Evolutionary conservation across 2,888 invertebrate species (phyloP), one percentile per base, ranked within the genome.

Genomic region (Apodemia hepburni): DNA sequence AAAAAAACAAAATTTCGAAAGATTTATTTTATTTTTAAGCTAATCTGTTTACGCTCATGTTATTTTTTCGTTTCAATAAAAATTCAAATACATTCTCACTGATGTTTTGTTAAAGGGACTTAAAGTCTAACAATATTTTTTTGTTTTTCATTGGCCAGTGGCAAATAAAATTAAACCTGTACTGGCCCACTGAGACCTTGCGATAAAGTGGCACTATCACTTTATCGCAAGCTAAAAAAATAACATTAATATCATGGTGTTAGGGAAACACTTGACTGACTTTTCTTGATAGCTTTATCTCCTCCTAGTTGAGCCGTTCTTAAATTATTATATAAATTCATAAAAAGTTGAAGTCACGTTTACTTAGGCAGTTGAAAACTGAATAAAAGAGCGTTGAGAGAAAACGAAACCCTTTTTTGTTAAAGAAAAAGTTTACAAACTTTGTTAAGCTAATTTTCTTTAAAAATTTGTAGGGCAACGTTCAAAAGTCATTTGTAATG

Each of bases 341-440:
- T 12, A 54, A 54, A 54, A 54, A 54, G 54, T 54, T 27, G 15
- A 54, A 29, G 15, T 54, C 54, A 54, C 27, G 11, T 54, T 54
- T 27, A 15, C 54, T 54, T 54, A 27, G 6, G 12, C 27, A 54
- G 45, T 62, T 29, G 42, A 58, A 58, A 33, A 45, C 57, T 45
- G 54, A 45, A 17, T 45, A 29, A 15, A 35, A 33, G 58, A n/a
- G 18, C 45, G 58, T 12, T 60, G 58, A 72, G 70, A 75, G 78
- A 77, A 74, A 79, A 79, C 65, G 67, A 68, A 67, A 51, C 67
- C 66, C 65, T 68, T 66, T 59, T 54, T 61, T 65, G 49, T 61
- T 64, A 59, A 62, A 64, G 64, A 51, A 62, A 63, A 67, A 66
- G 60, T 65, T 62, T 18, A 51, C 33, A 58, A 42, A 54, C 62